Conservation (phyloP, 2,797 vertebrate species). For the Rhinoraja longicauda region DNA sequence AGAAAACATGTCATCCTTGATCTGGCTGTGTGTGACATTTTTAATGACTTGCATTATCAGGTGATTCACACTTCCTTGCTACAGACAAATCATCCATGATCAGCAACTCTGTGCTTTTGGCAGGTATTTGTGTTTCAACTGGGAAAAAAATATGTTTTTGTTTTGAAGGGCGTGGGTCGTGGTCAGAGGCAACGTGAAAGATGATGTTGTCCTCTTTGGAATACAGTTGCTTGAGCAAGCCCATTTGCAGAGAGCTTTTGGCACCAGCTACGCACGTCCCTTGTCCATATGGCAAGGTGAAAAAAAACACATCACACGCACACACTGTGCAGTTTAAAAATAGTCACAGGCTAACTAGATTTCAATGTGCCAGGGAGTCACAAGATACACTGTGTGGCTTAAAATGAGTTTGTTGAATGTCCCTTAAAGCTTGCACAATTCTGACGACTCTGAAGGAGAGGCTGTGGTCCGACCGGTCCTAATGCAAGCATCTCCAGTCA, state of each 20-base stretch:
- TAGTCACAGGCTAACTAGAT: slow-evolving; percentile 11
- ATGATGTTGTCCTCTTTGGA: slow-evolving; percentile 29
- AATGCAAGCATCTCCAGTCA: background rate
- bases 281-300: slow-evolving; percentile 30
- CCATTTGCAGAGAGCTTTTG: background rate
- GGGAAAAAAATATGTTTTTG: slow-evolving; percentile 49
- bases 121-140: slow-evolving; percentile 50
- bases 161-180: background rate
- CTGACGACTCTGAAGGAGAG: background rate
- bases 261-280: background rate
- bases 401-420: background rate
- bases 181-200: slow-evolving; percentile 52
- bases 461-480: background rate
- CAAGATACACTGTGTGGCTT: background rate
- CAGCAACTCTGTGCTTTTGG: slow-evolving; percentile 56
- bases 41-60: slow-evolving; percentile 62
- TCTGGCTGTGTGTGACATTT: slow-evolving; percentile 63
- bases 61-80: slow-evolving; percentile 57
- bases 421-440: background rate
- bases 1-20: slow-evolving; percentile 59
- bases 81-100: slow-evolving; percentile 64
- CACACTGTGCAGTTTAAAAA: slow-evolving; percentile 20
- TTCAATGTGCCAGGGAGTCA: background rate
- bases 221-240: background rate
- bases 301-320: slow-evolving; percentile 8